These are phyloP conservation scores for Istiophorus platypterus DNA, from an alignment of 2,113 vertebrate species.

Conservation along the genomic window DNA sequence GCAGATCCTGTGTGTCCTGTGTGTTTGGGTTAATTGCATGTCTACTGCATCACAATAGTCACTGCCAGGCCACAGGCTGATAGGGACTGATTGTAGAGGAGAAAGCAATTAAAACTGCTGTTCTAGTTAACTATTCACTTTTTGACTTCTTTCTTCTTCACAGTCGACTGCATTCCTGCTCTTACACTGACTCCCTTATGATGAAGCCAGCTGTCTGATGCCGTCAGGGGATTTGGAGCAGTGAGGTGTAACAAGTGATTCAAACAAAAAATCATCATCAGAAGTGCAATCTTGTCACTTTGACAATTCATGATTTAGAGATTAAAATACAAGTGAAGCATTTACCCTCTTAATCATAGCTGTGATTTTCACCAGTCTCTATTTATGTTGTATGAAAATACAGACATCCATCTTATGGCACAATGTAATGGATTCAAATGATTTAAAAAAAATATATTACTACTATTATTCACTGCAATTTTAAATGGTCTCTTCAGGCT, in stretches of 20 bases:
- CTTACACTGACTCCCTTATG: slow-evolving; percentile 3
- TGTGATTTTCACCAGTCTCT: not conserved
- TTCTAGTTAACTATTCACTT: not conserved
- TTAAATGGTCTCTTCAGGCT: not conserved
- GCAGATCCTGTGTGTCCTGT: not conserved
- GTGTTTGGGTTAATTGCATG: not conserved
- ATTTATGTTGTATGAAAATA: not conserved
- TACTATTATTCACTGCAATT: not conserved
- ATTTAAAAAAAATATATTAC: no score
- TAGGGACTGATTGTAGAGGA: not conserved
- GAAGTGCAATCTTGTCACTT: not conserved
- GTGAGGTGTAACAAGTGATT: slow-evolving; percentile 7
- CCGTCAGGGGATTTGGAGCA: not conserved
- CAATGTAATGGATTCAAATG: no score
- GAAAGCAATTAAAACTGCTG: not conserved
- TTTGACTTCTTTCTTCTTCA: slow-evolving; percentile 17
- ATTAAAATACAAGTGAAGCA: no score
- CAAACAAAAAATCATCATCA: not conserved
- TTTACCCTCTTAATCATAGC: no score
- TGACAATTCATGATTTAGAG: not conserved
- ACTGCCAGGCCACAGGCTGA: not conserved
- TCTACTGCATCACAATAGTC: not conserved
- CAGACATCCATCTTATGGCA: not conserved
- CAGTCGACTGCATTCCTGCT: slow-evolving; percentile 11
- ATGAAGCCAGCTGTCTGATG: slow-evolving; percentile 33